These are phyloP conservation scores for Brachionus paranguensis DNA, from an alignment of 1,140 invertebrate genomes.

Conservation along the genomic window DNA sequence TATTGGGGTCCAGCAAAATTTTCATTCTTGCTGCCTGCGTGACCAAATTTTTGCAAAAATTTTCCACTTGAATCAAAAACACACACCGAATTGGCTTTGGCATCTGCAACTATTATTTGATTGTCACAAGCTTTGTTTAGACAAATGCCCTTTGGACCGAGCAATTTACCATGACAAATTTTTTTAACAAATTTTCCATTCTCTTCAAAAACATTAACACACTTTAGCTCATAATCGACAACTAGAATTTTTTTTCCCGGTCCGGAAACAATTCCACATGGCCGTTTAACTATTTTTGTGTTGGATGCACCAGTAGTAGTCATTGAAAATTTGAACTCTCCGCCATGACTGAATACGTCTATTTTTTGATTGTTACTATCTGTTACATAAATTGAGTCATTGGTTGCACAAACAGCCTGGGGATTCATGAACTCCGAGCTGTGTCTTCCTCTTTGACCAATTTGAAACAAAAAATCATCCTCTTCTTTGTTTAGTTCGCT, in stretches of 20 bases:
- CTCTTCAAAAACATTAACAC: conserved; percentile 59
- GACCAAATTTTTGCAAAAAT: conserved; percentile 43
- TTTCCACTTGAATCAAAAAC: conserved; percentile 60
- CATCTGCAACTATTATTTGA: conserved; percentile 62
- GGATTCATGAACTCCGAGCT: conserved; percentile 62
- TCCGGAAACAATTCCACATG: conserved; percentile 59
- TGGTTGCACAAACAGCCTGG: conserved; percentile 55
- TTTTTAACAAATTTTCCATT: conserved; percentile 60
- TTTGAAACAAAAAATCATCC: conserved; percentile 41
- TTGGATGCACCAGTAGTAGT: conserved; percentile 58
- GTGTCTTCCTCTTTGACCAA: conserved; percentile 58
- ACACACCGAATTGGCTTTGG: conserved; percentile 59
- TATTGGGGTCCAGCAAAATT: conserved; percentile 63
- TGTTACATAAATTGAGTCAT: conserved; percentile 58
- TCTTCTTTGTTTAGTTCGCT: not conserved
- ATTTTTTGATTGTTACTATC: conserved; percentile 61
- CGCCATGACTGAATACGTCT: conserved; percentile 48
- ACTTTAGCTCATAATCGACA: conserved; percentile 61
- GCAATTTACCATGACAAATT: conserved; percentile 59
- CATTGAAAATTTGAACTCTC: conserved; percentile 54
- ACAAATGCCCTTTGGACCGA: conserved; percentile 60
- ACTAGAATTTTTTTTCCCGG: conserved; percentile 60
- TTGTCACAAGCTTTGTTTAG: conserved; percentile 56
- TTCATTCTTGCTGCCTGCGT: conserved; percentile 50
- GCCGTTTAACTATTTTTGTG: conserved; percentile 57